Evolutionary conservation across 2,888 invertebrate genomes (phyloP).

Genomic region (Stratiomys singularior): DNA sequence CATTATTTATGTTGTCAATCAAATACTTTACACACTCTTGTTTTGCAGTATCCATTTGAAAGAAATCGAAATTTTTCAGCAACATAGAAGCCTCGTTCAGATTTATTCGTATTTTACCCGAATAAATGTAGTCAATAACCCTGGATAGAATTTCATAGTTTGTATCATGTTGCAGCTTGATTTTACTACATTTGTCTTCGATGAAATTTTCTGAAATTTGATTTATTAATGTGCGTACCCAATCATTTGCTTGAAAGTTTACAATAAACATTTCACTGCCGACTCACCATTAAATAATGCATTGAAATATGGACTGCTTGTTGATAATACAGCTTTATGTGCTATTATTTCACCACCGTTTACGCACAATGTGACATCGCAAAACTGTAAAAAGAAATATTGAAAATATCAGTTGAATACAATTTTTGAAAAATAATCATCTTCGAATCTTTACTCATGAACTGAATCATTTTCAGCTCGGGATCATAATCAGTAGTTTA

Average conservation of each 20-base stretch:
- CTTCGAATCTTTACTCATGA: too few species aligned
- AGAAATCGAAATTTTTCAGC: constrained; percentile 21
- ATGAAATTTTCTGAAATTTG: constrained; percentile 29
- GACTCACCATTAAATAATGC: constrained; percentile 20
- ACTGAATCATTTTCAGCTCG: too few species aligned
- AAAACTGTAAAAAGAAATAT: constrained; percentile 42
- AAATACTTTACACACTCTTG: constrained; percentile 8
- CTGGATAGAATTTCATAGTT: constrained; percentile 9
- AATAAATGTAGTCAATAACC: constrained; percentile 19
- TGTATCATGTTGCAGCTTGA: constrained; percentile 11
- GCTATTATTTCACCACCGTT: constrained; percentile 20
- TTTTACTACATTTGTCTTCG: neutral
- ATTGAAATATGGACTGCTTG: constrained; percentile 34
- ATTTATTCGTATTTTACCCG: neutral
- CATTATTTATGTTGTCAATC: constrained; percentile 11
- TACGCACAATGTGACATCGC: constrained; percentile 19
- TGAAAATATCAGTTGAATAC: too few species aligned
- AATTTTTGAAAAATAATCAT: too few species aligned
- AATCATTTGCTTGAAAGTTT: neutral
- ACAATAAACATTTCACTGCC: neutral
- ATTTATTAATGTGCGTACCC: too few species aligned
- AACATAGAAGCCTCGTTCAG: constrained; percentile 8
- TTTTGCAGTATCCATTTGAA: constrained; percentile 19
- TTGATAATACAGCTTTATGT: constrained; percentile 17
- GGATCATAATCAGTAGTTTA: too few species aligned